phyloP scores from a whole-genome alignment of 2,888 invertebrate species.

The Leucoptera coffeella region DNA sequence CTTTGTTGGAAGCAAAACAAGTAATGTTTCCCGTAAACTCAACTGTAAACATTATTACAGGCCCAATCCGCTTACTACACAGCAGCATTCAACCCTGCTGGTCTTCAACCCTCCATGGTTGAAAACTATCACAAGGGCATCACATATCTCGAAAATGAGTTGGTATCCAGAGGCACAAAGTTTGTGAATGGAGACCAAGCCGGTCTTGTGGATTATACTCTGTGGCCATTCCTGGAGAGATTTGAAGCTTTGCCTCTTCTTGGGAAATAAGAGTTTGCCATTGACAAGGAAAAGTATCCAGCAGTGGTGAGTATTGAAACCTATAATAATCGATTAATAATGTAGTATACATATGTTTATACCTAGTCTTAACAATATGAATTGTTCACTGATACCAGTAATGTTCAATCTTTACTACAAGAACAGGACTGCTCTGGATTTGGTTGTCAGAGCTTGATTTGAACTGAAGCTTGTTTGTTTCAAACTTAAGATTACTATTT shows the following conservation, averaged over 20 bases:
- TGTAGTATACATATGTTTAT: too few relatives aligned
- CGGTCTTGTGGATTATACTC: slow-evolving; percentile 75
- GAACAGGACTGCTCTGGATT: too few relatives aligned
- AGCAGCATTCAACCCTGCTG: slow-evolving; percentile 31
- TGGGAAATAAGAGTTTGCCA: slow-evolving; percentile 55
- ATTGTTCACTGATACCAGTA: too few relatives aligned
- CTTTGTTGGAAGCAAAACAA: too few relatives aligned
- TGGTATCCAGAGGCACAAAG: slow-evolving; percentile 53
- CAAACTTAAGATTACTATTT: too few relatives aligned
- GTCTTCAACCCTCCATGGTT: slow-evolving; percentile 24
- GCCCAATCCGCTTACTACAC: slow-evolving; percentile 50
- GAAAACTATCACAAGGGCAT: slow-evolving; percentile 53
- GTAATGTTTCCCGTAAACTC: too few relatives aligned
- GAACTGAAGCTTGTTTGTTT: too few relatives aligned
- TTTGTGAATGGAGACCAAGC: slow-evolving; percentile 66
- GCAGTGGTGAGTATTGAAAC: slow-evolving; percentile 60
- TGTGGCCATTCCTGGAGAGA: slow-evolving; percentile 80
- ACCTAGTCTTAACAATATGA: too few relatives aligned
- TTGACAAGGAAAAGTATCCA: slow-evolving; percentile 60
- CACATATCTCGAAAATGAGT: slow-evolving; percentile 59
- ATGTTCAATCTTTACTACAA: too few relatives aligned
- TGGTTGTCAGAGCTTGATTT: too few relatives aligned
- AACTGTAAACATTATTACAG: slow-evolving; percentile 16
- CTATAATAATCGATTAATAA: too few relatives aligned
- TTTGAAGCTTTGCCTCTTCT: slow-evolving; percentile 50